phyloP scores from a whole-genome alignment of 2,113 vertebrate genomes.

The Tichodroma muraria region DNA sequence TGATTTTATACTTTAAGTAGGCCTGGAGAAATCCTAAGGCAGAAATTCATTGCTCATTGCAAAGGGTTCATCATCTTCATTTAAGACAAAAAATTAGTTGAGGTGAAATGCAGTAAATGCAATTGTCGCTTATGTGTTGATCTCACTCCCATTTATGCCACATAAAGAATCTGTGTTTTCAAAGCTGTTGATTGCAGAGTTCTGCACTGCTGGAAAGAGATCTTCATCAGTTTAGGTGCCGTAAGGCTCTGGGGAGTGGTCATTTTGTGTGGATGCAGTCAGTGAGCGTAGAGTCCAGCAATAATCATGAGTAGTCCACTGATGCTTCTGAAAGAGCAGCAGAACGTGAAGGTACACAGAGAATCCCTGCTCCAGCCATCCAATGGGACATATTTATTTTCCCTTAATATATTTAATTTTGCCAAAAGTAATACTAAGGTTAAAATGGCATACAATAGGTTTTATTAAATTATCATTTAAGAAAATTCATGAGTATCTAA shows the following conservation, averaged over 20 bases:
- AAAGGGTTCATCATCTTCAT: background rate
- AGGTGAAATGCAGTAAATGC: background rate
- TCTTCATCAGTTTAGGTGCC: background rate
- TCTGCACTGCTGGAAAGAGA: background rate
- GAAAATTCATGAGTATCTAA: background rate
- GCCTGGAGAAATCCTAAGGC: background rate
- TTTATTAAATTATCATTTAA: background rate
- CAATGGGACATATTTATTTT: background rate
- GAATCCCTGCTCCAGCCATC: background rate
- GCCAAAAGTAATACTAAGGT: rapidly evolving
- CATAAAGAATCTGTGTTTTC: background rate
- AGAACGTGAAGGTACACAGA: background rate
- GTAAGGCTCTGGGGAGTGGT: background rate
- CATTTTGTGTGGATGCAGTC: background rate
- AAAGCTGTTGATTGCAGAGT: background rate
- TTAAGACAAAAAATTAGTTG: background rate
- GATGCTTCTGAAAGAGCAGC: background rate
- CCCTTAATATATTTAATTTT: background rate
- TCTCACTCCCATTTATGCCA: background rate
- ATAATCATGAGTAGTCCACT: rapidly evolving
- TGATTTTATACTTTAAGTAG: background rate
- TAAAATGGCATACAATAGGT: background rate
- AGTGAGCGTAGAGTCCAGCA: background rate
- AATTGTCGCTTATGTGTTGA: background rate
- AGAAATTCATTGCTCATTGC: background rate